phyloP scores from a whole-genome alignment of 2,888 invertebrate species.

The Phengaris alcon region DNA sequence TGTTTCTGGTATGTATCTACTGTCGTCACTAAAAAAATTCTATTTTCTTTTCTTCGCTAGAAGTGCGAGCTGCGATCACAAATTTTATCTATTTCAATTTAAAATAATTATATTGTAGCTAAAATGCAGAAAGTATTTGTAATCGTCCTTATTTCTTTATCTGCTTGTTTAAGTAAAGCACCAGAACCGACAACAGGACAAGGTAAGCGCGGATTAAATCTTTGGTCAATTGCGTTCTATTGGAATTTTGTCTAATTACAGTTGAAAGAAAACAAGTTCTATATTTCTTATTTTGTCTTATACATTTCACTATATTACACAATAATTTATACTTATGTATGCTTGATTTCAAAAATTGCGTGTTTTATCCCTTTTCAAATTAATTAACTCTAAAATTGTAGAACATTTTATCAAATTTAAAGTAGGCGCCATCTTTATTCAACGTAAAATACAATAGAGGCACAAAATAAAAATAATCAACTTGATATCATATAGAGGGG shows the following conservation, averaged over 20 bases:
- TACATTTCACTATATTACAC: constrained; percentile 8
- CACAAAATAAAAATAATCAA: too few species aligned
- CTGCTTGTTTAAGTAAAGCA: constrained; percentile 54
- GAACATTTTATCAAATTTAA: background rate
- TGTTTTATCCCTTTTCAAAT: background rate
- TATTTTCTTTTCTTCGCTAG: constrained; percentile 23
- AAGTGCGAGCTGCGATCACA: background rate
- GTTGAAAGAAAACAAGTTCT: constrained; percentile 28
- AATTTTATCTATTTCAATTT: background rate
- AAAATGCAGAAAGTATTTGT: constrained; percentile 64
- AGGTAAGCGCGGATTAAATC: constrained; percentile 46
- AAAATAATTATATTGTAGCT: background rate
- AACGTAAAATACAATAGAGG: background rate
- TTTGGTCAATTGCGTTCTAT: constrained; percentile 47
- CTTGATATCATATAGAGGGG: too few species aligned
- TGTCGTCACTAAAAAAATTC: background rate
- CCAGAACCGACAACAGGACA: constrained; percentile 35
- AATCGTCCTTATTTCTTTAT: constrained; percentile 61
- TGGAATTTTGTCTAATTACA: constrained; percentile 49
- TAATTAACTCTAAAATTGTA: background rate
- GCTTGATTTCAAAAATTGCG: background rate
- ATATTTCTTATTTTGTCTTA: background rate
- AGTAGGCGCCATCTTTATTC: constrained; percentile 23
- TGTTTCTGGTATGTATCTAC: background rate
- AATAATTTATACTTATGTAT: background rate